Conservation (phyloP, 2,113 vertebrate species). For the Nesogale talazaci region DNA sequence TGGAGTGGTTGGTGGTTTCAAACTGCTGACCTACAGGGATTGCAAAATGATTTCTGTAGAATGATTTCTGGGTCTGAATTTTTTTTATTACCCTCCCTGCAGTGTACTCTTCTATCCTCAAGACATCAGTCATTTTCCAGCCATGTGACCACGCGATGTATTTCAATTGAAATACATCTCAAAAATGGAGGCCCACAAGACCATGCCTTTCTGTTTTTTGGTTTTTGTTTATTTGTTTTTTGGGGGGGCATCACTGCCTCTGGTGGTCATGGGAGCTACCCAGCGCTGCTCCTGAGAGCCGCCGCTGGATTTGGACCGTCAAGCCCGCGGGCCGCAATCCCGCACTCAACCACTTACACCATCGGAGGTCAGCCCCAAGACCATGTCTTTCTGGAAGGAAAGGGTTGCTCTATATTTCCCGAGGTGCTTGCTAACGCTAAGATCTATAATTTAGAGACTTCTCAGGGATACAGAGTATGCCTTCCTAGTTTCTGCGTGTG, state of each 20-base stretch:
- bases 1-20: too few species aligned
- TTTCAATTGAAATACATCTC: constrained; percentile 60
- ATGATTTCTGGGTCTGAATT: too few species aligned
- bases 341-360: too few species aligned
- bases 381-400: constrained; percentile 54
- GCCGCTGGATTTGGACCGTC: too few species aligned
- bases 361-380: too few species aligned
- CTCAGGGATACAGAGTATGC: constrained; percentile 28
- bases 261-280: too few species aligned
- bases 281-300: too few species aligned
- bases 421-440: constrained; percentile 53
- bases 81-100: not conserved
- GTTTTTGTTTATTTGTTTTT: too few species aligned
- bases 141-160: constrained; percentile 59
- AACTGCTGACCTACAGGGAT: too few species aligned
- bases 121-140: constrained; percentile 22
- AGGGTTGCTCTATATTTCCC: constrained; percentile 55
- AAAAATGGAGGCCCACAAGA: not conserved
- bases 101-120: not conserved
- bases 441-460: constrained; percentile 73
- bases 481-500: constrained; percentile 62
- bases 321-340: too few species aligned
- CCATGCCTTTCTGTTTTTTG: not conserved
- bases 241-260: too few species aligned
- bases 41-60: too few species aligned